Evolutionary conservation across 2,888 invertebrate genomes (phyloP), one percentile per base, ranked within the genome.

Genomic region (Pandemis cinnamomeana): DNA sequence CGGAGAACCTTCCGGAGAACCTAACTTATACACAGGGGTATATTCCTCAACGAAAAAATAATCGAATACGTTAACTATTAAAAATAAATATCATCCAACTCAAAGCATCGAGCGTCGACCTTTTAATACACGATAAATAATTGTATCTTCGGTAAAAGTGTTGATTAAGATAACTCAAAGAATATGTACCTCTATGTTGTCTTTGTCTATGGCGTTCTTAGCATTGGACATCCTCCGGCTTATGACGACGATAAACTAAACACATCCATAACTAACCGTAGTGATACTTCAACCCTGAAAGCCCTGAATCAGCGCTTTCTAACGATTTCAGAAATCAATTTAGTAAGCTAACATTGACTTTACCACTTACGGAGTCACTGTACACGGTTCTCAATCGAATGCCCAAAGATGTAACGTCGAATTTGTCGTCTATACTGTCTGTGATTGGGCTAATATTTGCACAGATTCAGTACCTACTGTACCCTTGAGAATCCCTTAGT

Each of bases 271-370:
- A 55, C 27, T 27, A 11, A 58, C 27, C 11, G 7, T 46, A 46
- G 55, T 41, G 11, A 46, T 64, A 64, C 46, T 27, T 58, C 48
- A n/a, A 44, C 58, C 55, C 27, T 11, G n/a, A 71, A 66, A 48
- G 42, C 15, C 42, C 42, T 20, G 41, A 71, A 48, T 48, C 66
- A 71, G 64, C 36, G 36, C 48, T 55, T 27, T 62, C 67, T 46
- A 62, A 55, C 67, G 61, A 62, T 67, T 62, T 20, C 44, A 62
- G 64, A 67, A 67, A 72, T 72, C 67, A 72, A 72, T 72, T 72
- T 55, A n/a, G 62, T 11, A 2, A 46, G 62, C 67, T 53, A 72
- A 72, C 62, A 62, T 72, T 72, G 62, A 67, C 72, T 53, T 53
- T 62, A 8, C 67, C 67, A 62, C 67, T 72, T 67, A 72, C 6